phyloP scores from a whole-genome alignment of 2,888 invertebrate species.

The Acanthosepion lycidas region DNA sequence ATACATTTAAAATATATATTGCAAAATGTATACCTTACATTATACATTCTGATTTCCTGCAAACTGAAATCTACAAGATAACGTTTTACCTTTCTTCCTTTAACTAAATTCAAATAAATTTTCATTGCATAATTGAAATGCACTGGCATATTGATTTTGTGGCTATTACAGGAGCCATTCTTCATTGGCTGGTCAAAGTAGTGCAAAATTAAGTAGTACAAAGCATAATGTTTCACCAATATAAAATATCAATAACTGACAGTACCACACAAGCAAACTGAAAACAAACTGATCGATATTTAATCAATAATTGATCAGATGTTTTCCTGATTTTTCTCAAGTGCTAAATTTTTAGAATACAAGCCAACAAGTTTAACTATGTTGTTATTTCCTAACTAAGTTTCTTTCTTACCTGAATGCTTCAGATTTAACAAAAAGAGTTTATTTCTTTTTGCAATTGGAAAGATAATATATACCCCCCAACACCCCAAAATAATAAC shows the following conservation, averaged over 20 bases:
- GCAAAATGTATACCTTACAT: background rate
- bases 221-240: conserved; percentile 3
- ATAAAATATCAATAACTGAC: conserved; percentile 33
- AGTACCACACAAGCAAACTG: background rate
- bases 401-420: background rate
- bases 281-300: background rate
- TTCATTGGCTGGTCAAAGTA: conserved; percentile 14
- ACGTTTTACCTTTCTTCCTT: background rate
- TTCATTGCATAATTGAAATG: background rate
- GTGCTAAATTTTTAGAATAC: background rate
- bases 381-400: background rate
- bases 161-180: background rate
- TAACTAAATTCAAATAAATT: background rate
- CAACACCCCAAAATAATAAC: background rate
- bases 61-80: background rate
- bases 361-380: background rate
- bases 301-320: conserved; percentile 1
- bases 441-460: background rate
- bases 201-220: background rate
- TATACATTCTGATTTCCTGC: background rate
- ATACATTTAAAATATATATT: background rate
- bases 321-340: background rate
- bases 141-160: background rate
- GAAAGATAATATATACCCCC: background rate
- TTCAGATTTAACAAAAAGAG: background rate